Conservation (phyloP, 1,140 invertebrate genomes). For the Ladona fulva region DNA sequence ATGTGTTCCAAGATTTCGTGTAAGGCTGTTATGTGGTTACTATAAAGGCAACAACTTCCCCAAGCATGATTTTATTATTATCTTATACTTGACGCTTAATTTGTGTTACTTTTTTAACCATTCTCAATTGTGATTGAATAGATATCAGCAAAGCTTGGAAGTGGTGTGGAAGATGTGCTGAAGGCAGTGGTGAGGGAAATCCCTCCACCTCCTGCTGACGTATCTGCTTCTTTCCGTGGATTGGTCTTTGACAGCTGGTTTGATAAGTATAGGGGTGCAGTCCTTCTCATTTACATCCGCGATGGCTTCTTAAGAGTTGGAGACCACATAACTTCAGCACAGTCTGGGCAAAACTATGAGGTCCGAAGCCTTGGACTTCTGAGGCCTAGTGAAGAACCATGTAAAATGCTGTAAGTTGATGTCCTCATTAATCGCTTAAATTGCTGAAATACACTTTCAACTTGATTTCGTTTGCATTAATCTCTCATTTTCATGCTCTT, state of each 20-base stretch:
- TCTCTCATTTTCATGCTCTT: too few relatives aligned
- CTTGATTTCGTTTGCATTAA: too few relatives aligned
- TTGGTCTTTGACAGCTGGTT: constrained; percentile 93
- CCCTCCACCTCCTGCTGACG: constrained; percentile 58
- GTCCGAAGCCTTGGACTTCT: constrained; percentile 73
- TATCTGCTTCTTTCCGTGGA: constrained; percentile 57
- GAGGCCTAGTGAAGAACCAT: constrained; percentile 61
- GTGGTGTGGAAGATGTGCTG: constrained; percentile 65
- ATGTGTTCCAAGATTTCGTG: too few relatives aligned
- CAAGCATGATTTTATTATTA: too few relatives aligned
- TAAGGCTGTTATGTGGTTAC: too few relatives aligned
- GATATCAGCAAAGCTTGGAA: constrained; percentile 85
- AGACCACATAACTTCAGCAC: constrained; percentile 51
- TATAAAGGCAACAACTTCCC: too few relatives aligned
- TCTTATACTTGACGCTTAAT: neutral
- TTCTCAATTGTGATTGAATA: constrained; percentile 28
- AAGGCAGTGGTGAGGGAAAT: constrained; percentile 67
- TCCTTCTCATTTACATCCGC: constrained; percentile 69
- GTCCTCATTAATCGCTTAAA: too few relatives aligned
- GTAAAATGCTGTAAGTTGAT: constrained; percentile 54
- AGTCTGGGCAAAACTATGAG: constrained; percentile 62
- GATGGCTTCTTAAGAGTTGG: constrained; percentile 64
- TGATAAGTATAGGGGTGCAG: constrained; percentile 75
- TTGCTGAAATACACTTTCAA: too few relatives aligned
- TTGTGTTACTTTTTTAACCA: neutral